phyloP scores from a whole-genome alignment of 1,140 invertebrate species.

The Geopemphigus sp. region DNA sequence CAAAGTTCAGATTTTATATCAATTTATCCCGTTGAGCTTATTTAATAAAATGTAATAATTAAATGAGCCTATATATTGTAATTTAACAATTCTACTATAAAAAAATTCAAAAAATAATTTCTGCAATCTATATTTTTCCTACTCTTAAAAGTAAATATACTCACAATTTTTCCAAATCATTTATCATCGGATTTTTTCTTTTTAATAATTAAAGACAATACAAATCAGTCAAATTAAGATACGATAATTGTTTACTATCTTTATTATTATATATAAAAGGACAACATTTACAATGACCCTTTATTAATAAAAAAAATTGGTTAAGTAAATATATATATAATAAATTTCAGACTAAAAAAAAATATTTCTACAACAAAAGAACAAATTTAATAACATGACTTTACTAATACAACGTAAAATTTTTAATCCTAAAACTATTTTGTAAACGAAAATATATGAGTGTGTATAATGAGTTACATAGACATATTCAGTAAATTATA shows the following conservation, averaged over 20 bases:
- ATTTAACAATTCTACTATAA: too few relatives aligned
- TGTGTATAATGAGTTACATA: conserved; percentile 12
- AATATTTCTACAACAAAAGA: not conserved
- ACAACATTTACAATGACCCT: not conserved
- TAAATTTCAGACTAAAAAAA: not conserved
- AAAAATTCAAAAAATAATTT: too few relatives aligned
- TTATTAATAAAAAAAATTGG: not conserved
- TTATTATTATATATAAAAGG: not conserved
- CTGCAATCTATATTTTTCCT: too few relatives aligned
- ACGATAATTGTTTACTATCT: not conserved
- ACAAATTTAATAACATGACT: not conserved
- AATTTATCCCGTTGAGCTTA: too few relatives aligned
- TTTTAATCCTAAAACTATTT: too few relatives aligned
- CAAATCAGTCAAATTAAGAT: not conserved
- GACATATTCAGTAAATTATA: not conserved
- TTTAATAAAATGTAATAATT: too few relatives aligned
- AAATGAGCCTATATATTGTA: too few relatives aligned
- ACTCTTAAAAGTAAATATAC: too few relatives aligned
- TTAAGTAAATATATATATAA: not conserved
- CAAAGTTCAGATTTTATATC: too few relatives aligned
- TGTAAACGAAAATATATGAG: not conserved
- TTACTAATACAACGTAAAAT: not conserved
- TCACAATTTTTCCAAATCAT: too few relatives aligned
- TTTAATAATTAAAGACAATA: not conserved
- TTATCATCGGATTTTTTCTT: not conserved